Evolutionary conservation across 2,888 invertebrate species (phyloP).

Genomic region (Microdon myrmicae): DNA sequence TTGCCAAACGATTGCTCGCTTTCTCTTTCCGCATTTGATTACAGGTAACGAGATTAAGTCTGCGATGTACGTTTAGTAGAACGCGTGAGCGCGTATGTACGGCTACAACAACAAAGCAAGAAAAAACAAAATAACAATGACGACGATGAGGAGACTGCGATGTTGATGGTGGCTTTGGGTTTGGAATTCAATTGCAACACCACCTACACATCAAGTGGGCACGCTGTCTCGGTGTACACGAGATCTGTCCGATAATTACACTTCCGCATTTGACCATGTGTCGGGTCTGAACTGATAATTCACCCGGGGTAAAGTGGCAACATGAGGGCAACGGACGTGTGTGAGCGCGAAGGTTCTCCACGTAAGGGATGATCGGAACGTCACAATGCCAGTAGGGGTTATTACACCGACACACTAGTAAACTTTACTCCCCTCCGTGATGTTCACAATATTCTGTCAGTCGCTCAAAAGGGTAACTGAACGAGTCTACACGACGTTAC

Average conservation of each 20-base stretch:
- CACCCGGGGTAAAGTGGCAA: slow-evolving; percentile 44
- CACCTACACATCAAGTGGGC: too few species aligned
- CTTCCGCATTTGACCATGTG: slow-evolving; percentile 10
- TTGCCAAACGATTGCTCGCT: slow-evolving; percentile 28
- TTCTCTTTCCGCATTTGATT: slow-evolving; percentile 38
- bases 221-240: too few species aligned
- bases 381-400: slow-evolving; percentile 1
- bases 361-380: neutral
- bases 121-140: too few species aligned
- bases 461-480: slow-evolving; percentile 30
- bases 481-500: slow-evolving; percentile 62
- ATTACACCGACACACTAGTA: too few species aligned
- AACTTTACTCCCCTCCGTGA: too few species aligned
- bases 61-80: neutral
- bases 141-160: too few species aligned
- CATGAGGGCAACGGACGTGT: slow-evolving; percentile 12
- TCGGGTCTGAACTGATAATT: slow-evolving; percentile 42
- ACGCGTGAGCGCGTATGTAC: neutral
- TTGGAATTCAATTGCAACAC: too few species aligned
- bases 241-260: too few species aligned
- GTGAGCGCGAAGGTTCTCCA: slow-evolving; percentile 6
- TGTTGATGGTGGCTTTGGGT: too few species aligned
- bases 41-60: slow-evolving; percentile 40
- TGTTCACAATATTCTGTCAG: too few species aligned
- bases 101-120: too few species aligned